Conservation (phyloP, 2,797 vertebrate species). For the Anguilla pacifica region DNA sequence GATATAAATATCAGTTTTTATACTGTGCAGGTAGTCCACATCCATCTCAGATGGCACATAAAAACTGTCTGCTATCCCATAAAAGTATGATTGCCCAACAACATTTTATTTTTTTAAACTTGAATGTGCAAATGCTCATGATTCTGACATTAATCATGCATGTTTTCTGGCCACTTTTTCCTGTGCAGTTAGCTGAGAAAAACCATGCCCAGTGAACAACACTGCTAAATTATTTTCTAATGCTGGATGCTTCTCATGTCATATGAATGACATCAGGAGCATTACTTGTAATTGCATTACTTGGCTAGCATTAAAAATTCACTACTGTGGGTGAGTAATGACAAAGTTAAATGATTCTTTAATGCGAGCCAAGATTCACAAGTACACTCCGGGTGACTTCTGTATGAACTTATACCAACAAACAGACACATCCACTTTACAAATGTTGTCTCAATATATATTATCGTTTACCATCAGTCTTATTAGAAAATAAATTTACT, state of each 20-base stretch:
- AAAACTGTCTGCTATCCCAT: too few relatives aligned
- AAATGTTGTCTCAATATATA: neutral
- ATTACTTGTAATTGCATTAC: too few relatives aligned
- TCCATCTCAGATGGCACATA: too few relatives aligned
- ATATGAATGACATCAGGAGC: too few relatives aligned
- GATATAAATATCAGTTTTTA: too few relatives aligned
- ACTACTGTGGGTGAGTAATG: neutral
- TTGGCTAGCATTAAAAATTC: too few relatives aligned
- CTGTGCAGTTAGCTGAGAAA: neutral
- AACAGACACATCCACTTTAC: neutral
- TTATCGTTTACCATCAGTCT: neutral
- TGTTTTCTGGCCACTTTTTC: neutral
- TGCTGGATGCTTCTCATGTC: too few relatives aligned
- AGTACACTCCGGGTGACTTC: neutral
- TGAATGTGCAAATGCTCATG: too few relatives aligned
- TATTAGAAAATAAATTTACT: neutral
- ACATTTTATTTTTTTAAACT: neutral
- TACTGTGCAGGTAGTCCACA: too few relatives aligned
- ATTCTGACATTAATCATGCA: neutral
- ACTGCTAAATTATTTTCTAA: too few relatives aligned
- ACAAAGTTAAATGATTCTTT: neutral
- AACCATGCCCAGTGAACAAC: neutral
- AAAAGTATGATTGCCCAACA: neutral
- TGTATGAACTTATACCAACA: neutral
- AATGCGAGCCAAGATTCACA: neutral